Conservation (phyloP, 2,888 invertebrate species). For the Ophion slaviceki region DNA sequence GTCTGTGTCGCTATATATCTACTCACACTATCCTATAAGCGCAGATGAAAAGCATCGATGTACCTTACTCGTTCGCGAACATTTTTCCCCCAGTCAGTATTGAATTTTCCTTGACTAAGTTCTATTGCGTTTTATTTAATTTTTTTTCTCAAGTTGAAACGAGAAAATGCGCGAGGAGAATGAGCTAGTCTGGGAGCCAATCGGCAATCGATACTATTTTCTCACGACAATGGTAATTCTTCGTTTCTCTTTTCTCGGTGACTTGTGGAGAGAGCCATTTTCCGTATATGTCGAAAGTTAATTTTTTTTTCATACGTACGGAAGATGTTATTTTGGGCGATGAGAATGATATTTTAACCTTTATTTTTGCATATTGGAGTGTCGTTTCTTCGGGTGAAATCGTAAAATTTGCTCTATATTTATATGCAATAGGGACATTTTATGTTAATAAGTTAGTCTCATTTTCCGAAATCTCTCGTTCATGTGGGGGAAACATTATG, state of each 20-base stretch:
- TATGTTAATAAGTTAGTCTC: background rate
- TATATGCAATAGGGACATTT: too few species aligned
- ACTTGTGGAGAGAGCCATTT: background rate
- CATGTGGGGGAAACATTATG: background rate
- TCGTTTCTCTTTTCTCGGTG: background rate
- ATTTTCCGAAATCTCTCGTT: background rate
- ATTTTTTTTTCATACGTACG: background rate
- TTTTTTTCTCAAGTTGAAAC: background rate
- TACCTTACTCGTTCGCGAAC: slow-evolving; percentile 31
- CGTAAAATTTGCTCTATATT: too few species aligned
- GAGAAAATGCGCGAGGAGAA: background rate
- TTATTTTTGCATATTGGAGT: too few species aligned
- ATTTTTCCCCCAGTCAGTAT: slow-evolving; percentile 21
- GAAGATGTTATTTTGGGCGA: too few species aligned
- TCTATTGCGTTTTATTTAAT: slow-evolving; percentile 14
- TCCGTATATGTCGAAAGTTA: background rate
- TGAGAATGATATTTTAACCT: too few species aligned
- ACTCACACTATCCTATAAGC: background rate
- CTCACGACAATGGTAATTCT: background rate
- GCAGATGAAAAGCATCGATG: slow-evolving; percentile 27
- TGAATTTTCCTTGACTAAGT: slow-evolving; percentile 4
- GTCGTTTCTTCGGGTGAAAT: too few species aligned
- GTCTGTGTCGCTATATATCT: slow-evolving; percentile 19
- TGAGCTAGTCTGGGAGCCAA: background rate
- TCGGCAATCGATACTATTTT: background rate